phyloP scores from a whole-genome alignment of 1,140 invertebrate species.

The Scaptomyza hsui region DNA sequence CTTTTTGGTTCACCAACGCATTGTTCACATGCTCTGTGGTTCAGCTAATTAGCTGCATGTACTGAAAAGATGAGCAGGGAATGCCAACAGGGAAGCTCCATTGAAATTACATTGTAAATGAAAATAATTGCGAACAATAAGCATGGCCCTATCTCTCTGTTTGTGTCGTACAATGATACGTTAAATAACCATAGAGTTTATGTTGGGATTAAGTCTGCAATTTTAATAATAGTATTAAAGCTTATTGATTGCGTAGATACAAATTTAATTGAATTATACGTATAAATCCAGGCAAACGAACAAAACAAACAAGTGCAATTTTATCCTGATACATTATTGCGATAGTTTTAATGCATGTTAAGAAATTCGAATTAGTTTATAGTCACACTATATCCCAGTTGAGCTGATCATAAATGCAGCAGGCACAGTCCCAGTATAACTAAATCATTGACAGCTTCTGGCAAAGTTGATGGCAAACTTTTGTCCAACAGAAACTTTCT shows the following conservation, averaged over 20 bases:
- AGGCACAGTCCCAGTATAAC: conserved; percentile 51
- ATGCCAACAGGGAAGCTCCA: background rate
- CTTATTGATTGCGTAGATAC: background rate
- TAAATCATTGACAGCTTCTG: conserved; percentile 59
- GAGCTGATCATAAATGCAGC: conserved; percentile 50
- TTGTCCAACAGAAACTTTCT: conserved; percentile 59
- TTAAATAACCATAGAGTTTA: conserved; percentile 16
- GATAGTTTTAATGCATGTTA: conserved; percentile 1
- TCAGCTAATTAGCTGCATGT: conserved; percentile 57
- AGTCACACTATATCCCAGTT: conserved; percentile 24
- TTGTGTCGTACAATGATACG: background rate
- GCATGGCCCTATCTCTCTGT: background rate
- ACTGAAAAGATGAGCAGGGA: background rate
- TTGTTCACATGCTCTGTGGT: conserved; percentile 58
- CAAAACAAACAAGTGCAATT: background rate
- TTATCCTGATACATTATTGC: background rate
- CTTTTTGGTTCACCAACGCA: conserved; percentile 30
- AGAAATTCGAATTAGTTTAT: conserved; percentile 51
- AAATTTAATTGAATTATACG: background rate
- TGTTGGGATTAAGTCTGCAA: conserved; percentile 8
- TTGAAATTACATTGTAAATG: conserved; percentile 15
- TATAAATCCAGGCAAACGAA: background rate
- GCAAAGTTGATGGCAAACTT: conserved; percentile 60
- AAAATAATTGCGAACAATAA: conserved; percentile 9
- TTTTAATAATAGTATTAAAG: background rate